phyloP scores from a whole-genome alignment of 1,140 invertebrate genomes.

The Dendroctonus valens region DNA sequence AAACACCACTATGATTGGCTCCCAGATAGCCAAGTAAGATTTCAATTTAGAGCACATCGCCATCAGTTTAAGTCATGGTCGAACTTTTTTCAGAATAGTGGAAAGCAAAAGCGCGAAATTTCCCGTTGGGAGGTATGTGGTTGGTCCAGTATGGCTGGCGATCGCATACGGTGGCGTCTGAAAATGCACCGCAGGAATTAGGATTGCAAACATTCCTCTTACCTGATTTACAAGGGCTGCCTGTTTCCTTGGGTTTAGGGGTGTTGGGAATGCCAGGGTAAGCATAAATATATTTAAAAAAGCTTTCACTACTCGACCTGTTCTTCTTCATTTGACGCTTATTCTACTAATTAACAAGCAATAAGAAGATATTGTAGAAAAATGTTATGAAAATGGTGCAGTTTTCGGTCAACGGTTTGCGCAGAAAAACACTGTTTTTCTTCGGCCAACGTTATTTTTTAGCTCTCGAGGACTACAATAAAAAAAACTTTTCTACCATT shows the following conservation, averaged over 20 bases:
- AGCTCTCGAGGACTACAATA: neutral
- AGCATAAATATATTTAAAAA: constrained; percentile 5
- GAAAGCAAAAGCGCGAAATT: constrained; percentile 54
- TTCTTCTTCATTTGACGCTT: too few relatives aligned
- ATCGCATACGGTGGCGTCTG: constrained; percentile 57
- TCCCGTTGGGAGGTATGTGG: constrained; percentile 54
- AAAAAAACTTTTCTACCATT: neutral
- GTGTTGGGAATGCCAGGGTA: constrained; percentile 44
- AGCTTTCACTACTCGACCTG: neutral
- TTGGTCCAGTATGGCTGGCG: constrained; percentile 58
- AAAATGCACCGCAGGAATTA: constrained; percentile 34
- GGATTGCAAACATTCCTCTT: constrained; percentile 19
- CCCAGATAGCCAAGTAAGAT: constrained; percentile 61
- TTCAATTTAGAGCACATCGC: neutral
- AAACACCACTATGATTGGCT: constrained; percentile 61
- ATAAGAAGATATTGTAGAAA: too few relatives aligned
- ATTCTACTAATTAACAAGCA: too few relatives aligned
- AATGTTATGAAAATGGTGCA: neutral
- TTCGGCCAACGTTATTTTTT: neutral
- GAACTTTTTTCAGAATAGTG: constrained; percentile 43
- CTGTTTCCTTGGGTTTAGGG: constrained; percentile 50
- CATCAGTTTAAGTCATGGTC: constrained; percentile 2
- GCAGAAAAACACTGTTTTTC: neutral
- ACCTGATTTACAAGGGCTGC: constrained; percentile 52
- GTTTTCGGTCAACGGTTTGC: neutral